These are phyloP conservation scores for Tipula lateralis DNA, from an alignment of 2,888 invertebrate genomes.

Conservation along the genomic window DNA sequence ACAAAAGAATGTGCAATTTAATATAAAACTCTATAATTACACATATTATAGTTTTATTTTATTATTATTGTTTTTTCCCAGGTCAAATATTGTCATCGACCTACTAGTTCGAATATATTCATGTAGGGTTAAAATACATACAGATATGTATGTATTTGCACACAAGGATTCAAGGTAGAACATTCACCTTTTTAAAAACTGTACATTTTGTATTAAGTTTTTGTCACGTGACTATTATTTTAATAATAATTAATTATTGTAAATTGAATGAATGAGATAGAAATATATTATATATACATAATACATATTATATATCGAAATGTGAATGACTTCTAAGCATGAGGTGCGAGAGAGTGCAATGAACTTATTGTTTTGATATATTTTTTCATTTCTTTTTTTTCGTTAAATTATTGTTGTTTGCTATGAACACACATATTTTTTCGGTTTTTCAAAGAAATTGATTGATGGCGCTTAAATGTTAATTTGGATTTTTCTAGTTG, in stretches of 20 bases:
- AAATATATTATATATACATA: not conserved
- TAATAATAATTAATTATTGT: slow-evolving; percentile 20
- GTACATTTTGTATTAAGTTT: not conserved
- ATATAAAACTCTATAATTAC: not conserved
- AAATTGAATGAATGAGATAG: not conserved
- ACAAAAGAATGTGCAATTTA: slow-evolving; percentile 14
- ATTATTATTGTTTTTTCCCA: not conserved
- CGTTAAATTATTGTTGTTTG: not conserved
- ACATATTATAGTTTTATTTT: not conserved
- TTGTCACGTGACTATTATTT: slow-evolving; percentile 25
- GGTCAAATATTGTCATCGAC: slow-evolving; percentile 30
- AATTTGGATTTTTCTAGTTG: not conserved
- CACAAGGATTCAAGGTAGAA: slow-evolving; percentile 24
- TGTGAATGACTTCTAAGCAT: not conserved
- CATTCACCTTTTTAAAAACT: slow-evolving; percentile 26
- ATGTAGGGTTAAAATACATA: not conserved
- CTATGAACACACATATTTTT: not conserved
- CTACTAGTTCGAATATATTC: slow-evolving; percentile 4
- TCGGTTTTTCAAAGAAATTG: not conserved
- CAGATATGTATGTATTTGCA: not conserved
- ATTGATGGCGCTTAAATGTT: slow-evolving; percentile 9
- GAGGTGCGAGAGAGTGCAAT: slow-evolving; percentile 5
- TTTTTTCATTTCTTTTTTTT: not conserved
- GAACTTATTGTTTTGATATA: slow-evolving; percentile 25
- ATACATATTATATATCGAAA: not conserved